Evolutionary conservation across 2,888 invertebrate genomes (phyloP).

Genomic region (Anarsia innoxiella): DNA sequence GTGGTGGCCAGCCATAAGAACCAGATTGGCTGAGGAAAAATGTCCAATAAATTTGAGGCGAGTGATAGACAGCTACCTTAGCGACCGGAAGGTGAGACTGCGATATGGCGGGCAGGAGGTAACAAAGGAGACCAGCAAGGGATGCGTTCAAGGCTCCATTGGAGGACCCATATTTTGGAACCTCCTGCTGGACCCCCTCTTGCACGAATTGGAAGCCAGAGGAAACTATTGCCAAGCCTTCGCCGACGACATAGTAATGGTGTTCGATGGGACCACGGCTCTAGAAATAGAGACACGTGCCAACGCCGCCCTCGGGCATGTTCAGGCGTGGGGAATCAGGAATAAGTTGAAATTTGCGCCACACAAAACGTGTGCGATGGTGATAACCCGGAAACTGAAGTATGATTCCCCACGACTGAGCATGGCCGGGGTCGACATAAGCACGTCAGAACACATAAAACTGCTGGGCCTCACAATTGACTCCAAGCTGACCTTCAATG

Average conservation of each 20-base stretch:
- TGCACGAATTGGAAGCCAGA: not conserved
- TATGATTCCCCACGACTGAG: too few species aligned
- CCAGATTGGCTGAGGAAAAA: constrained; percentile 4
- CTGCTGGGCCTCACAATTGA: too few species aligned
- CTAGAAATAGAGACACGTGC: not conserved
- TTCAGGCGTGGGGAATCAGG: not conserved
- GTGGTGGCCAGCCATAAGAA: not conserved
- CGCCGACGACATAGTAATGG: not conserved
- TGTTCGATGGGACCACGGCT: not conserved
- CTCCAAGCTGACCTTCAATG: too few species aligned
- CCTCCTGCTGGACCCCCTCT: not conserved
- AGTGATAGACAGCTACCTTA: constrained; percentile 1
- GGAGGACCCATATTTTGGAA: not conserved
- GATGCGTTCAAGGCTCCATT: constrained; percentile 1
- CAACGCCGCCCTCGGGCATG: not conserved
- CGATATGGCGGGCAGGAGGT: not conserved
- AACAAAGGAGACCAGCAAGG: not conserved
- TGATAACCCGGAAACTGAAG: not conserved
- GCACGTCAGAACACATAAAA: too few species aligned
- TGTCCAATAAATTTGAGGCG: constrained; percentile 5
- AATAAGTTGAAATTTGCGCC: not conserved
- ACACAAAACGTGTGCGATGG: not conserved
- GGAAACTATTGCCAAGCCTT: not conserved
- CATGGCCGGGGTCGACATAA: too few species aligned
- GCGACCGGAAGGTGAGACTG: not conserved